Conservation (phyloP, 2,113 vertebrate genomes). For the Ovis aries region ARS-UI_Ramb_v3.0 NC_056069.1:41714501-41715000, state of each 20-base stretch:
- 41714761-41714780: neutral
- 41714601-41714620: neutral
- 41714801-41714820: neutral
- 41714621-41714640: neutral
- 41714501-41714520: neutral
- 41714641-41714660: neutral
- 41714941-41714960: neutral
- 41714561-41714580: neutral
- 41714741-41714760: neutral
- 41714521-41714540: too few relatives aligned
- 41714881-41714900: neutral
- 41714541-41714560: neutral
- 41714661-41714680: neutral
- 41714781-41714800: neutral
- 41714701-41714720: neutral
- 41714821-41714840: neutral
- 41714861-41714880: neutral
- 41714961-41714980: neutral
- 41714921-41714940: neutral
- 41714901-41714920: neutral
- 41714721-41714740: neutral
- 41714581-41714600: neutral
- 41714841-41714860: neutral
- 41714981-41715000: neutral
- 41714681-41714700: neutral